phyloP scores from a whole-genome alignment of 2,797 vertebrate species.

The Podargus strigoides region DNA sequence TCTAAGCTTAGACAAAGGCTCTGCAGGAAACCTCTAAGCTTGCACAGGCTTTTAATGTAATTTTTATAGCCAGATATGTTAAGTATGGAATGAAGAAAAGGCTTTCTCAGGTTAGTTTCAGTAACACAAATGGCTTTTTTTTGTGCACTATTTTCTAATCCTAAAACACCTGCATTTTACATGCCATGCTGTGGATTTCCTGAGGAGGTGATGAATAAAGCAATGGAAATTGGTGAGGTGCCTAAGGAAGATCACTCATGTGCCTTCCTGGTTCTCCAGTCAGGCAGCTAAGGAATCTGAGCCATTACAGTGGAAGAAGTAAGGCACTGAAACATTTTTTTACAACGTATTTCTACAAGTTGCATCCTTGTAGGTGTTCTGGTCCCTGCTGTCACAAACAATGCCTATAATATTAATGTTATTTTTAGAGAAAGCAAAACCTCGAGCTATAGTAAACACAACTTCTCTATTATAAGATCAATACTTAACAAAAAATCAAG shows the following conservation, averaged over 20 bases:
- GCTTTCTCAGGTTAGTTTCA: neutral
- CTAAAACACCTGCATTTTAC: neutral
- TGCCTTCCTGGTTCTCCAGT: neutral
- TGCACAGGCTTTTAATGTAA: neutral
- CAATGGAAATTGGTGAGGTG: neutral
- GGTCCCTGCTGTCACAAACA: neutral
- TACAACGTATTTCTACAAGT: neutral
- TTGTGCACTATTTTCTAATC: neutral
- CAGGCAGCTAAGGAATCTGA: neutral
- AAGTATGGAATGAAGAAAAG: neutral
- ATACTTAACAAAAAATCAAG: neutral
- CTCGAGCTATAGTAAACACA: neutral
- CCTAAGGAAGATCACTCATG: neutral
- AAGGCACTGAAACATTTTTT: neutral
- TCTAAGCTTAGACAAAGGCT: neutral
- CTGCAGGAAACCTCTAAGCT: neutral
- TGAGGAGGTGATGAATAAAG: neutral
- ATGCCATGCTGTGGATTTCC: neutral
- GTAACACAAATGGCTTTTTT: neutral
- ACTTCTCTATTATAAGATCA: neutral
- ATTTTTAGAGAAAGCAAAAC: conserved; percentile 5
- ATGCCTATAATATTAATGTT: neutral
- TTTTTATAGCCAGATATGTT: neutral
- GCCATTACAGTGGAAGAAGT: neutral
- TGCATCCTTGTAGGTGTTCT: neutral